Evolutionary conservation across 23 tunicate genomes (phyloP), one percentile per base, ranked within the genome.

Genomic region (Ciona savignyi): DNA sequence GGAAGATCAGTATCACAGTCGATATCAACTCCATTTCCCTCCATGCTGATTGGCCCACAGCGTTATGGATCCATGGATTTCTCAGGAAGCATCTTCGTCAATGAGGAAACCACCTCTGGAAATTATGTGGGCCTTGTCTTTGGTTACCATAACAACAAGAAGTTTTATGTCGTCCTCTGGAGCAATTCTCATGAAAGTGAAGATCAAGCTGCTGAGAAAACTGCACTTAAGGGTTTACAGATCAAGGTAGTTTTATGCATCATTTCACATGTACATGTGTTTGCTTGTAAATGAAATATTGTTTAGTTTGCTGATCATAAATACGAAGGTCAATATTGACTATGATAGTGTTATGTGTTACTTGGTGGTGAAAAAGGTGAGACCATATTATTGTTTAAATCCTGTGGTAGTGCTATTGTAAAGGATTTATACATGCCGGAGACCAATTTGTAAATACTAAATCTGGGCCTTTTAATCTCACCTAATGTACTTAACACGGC

Each of bases 51-150:
- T 27, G 77, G 77, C 2, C 62, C 67, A 2, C 74, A 70, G 31
- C 51, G 74, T 21, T 70, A 70, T 21, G 66, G 66, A 4, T 35
- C 66, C 27, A 29, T 31, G 31, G 77, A 73, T 27, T 73, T 20
- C 77, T 20, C 25, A 34, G 66, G 66, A 9, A 23, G 66, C 3
- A 2, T 60, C 0, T 73, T 27, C 0, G 67, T 73, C 4, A 51
- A 73, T 35, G 68, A 51, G 33, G 66, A 73, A 35, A 25, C 33
- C 3, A 25, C 22, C 24, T 25, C 62, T 0, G 77, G 77, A 4
- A 51, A 73, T 60, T 51, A 73, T 66, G 66, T 73, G 20, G 77
- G 77, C 30, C 28, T 73, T 66, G 77, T 73, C 21, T 73, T 73
- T n/a, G 77, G 30, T 51, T 73, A 73, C 67, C 77, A 73, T 0